Conservation (phyloP, 2,113 vertebrate species). For the Meleagris gallopavo region DNA sequence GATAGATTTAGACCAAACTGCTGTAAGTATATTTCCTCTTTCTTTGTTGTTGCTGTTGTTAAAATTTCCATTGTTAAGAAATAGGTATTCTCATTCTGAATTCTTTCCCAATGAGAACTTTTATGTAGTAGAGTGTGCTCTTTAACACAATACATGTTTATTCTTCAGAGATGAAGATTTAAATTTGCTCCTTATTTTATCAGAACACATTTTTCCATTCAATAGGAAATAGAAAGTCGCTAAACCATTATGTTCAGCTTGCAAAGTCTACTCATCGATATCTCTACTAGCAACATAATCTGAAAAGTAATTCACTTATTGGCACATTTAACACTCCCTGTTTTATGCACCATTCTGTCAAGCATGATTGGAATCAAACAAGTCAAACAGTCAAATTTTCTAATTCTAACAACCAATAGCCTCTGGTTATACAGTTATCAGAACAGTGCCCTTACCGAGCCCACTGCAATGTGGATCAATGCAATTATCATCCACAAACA, state of each 20-base stretch:
- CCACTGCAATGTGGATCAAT: constrained; percentile 62
- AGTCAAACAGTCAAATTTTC: constrained; percentile 16
- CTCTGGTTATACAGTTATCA: constrained; percentile 19
- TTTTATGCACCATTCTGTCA: constrained; percentile 42
- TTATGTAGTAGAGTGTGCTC: background rate
- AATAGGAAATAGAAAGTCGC: background rate
- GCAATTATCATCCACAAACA: constrained; percentile 71
- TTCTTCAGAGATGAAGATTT: background rate
- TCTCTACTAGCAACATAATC: constrained; percentile 1
- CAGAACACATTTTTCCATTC: background rate
- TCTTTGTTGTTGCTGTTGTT: background rate
- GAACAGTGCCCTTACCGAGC: constrained; percentile 18
- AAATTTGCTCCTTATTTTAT: background rate
- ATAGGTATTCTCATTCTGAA: background rate
- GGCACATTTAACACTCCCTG: constrained; percentile 27
- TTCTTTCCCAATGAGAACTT: background rate
- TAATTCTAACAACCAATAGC: constrained; percentile 39
- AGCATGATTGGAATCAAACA: constrained; percentile 46
- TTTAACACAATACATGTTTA: background rate
- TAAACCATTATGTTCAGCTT: background rate
- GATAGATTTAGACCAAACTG: background rate
- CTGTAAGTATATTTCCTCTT: background rate
- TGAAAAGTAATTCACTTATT: constrained; percentile 58
- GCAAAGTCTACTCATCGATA: constrained; percentile 41
- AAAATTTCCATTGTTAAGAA: background rate